Percentiles rank a stretch among this genome's conserved stretches.
Evolutionary conservation across 2,888 invertebrate species (phyloP).

Genomic region (Lochmaea capreae): DNA sequence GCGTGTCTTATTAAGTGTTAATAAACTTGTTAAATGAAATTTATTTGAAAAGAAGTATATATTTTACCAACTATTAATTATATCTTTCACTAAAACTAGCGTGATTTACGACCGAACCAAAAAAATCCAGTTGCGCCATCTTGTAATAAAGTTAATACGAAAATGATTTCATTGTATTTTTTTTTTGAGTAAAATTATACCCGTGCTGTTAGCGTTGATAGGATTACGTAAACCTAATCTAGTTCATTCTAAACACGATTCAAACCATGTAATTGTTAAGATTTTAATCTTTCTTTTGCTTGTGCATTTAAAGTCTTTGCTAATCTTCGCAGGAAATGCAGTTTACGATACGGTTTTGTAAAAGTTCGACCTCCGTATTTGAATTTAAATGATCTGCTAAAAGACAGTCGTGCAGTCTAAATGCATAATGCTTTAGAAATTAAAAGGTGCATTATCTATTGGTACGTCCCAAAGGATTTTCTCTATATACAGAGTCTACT

Average conservation of each 20-base stretch:
- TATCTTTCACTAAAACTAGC: not conserved
- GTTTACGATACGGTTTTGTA: constrained; percentile 21
- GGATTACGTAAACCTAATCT: constrained; percentile 35
- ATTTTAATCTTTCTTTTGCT: constrained; percentile 39
- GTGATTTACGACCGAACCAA: too few relatives aligned
- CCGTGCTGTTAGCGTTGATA: not conserved
- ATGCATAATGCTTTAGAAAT: constrained; percentile 3
- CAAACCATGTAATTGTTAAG: constrained; percentile 37
- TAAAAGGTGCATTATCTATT: not conserved
- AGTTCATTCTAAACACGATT: constrained; percentile 40
- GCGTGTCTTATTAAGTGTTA: too few relatives aligned
- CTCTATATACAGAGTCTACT: not conserved
- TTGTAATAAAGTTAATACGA: not conserved
- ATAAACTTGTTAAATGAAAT: too few relatives aligned
- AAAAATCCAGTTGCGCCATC: not conserved
- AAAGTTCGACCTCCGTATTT: constrained; percentile 24
- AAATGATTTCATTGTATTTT: not conserved
- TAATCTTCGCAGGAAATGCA: constrained; percentile 35
- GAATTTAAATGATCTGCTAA: constrained; percentile 23
- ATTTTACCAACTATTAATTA: too few relatives aligned
- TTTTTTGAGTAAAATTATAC: constrained; percentile 8
- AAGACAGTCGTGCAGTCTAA: constrained; percentile 6
- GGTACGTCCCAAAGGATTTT: not conserved
- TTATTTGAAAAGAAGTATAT: too few relatives aligned
- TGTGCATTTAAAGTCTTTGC: constrained; percentile 27